Conservation (phyloP, 2,888 invertebrate genomes). For the Lapara coniferarum region DNA sequence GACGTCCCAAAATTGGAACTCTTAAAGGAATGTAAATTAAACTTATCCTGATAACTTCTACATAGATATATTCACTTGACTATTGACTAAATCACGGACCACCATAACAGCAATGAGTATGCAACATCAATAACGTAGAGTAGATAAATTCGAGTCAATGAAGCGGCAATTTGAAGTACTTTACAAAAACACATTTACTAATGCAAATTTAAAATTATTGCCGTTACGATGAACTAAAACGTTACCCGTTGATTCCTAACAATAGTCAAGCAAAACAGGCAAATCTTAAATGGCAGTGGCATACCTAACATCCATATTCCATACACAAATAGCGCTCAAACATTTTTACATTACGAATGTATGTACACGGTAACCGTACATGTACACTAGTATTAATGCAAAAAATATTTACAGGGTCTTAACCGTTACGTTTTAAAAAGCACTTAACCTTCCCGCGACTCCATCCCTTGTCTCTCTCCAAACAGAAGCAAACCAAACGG, state of each 20-base stretch:
- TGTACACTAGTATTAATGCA: constrained; percentile 71
- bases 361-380: constrained; percentile 70
- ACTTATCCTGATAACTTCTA: constrained; percentile 6
- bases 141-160: constrained; percentile 36
- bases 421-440: constrained; percentile 69
- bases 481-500: not conserved
- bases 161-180: constrained; percentile 10
- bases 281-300: constrained; percentile 67
- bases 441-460: constrained; percentile 68
- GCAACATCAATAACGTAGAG: constrained; percentile 20
- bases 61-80: constrained; percentile 32
- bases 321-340: constrained; percentile 75
- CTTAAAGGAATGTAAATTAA: constrained; percentile 44
- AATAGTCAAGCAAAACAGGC: constrained; percentile 25
- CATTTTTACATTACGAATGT: constrained; percentile 69
- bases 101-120: constrained; percentile 3
- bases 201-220: constrained; percentile 6
- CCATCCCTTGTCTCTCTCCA: constrained; percentile 39
- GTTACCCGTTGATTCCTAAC: not conserved
- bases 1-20: constrained; percentile 39
- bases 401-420: constrained; percentile 79
- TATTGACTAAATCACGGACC: constrained; percentile 25
- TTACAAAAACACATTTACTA: constrained; percentile 11
- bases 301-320: constrained; percentile 74
- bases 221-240: constrained; percentile 35